These are phyloP conservation scores for Solenopsis fugax DNA, from an alignment of 1,140 invertebrate species.

Conservation along the genomic window DNA sequence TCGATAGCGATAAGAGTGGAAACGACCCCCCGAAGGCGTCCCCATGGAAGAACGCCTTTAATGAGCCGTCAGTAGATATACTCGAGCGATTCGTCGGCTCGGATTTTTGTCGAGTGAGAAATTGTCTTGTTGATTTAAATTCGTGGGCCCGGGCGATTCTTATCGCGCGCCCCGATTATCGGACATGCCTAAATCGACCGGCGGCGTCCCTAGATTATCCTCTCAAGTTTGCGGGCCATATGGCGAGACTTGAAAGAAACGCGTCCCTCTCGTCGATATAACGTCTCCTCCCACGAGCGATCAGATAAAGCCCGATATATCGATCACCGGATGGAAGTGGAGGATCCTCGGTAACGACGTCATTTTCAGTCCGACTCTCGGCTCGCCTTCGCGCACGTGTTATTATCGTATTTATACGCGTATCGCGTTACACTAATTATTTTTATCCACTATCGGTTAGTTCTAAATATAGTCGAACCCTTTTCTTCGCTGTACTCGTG, in stretches of 20 bases:
- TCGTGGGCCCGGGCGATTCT: constrained; percentile 16
- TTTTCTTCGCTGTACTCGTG: constrained; percentile 63
- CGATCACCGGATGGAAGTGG: constrained; percentile 17
- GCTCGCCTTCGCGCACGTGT: constrained; percentile 47
- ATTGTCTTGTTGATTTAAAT: constrained; percentile 67
- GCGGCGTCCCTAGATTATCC: constrained; percentile 35
- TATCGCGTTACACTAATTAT: constrained; percentile 63
- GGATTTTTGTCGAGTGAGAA: constrained; percentile 63
- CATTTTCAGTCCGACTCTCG: constrained; percentile 4
- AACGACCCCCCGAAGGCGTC: constrained; percentile 19
- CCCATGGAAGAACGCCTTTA: constrained; percentile 9
- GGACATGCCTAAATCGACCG: constrained; percentile 5
- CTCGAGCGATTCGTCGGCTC: constrained; percentile 61
- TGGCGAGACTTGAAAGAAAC: constrained; percentile 37
- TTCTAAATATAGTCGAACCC: constrained; percentile 69
- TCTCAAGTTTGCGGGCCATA: constrained; percentile 17
- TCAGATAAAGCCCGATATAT: constrained; percentile 45
- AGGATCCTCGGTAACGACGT: constrained; percentile 34
- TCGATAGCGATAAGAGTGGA: constrained; percentile 61
- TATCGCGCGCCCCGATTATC: constrained; percentile 67
- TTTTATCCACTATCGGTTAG: constrained; percentile 64
- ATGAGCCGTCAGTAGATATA: constrained; percentile 40
- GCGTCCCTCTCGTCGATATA: constrained; percentile 11
- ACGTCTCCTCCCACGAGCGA: constrained; percentile 23
- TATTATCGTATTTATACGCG: constrained; percentile 52